Conservation (phyloP, 2,797 vertebrate species). For the Graptemys geographica region DNA sequence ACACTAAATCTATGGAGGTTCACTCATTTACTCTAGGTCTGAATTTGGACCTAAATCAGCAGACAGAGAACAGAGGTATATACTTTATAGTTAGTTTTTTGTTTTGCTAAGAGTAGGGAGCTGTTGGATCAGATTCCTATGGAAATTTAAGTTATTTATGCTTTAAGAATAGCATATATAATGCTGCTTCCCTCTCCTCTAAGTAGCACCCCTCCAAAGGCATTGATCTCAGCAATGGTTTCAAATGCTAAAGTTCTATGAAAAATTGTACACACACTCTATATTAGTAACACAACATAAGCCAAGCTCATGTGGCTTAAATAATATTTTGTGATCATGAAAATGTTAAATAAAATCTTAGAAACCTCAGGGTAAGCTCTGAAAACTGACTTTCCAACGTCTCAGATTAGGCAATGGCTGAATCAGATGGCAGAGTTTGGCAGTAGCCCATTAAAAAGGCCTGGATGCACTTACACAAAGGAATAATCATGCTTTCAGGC, state of each 20-base stretch:
- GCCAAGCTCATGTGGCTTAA: accelerated
- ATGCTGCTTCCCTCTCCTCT: background rate
- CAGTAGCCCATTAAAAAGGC: constrained; percentile 41
- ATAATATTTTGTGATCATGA: background rate
- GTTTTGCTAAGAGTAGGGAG: background rate
- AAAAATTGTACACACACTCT: background rate
- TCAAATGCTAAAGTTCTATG: accelerated
- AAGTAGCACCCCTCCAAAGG: background rate
- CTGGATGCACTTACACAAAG: constrained; percentile 79
- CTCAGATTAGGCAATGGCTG: background rate
- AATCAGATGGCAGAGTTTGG: constrained; percentile 16
- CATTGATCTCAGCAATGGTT: background rate
- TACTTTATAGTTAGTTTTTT: background rate
- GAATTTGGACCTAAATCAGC: background rate
- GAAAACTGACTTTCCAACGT: constrained; percentile 4
- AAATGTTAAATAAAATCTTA: constrained; percentile 32
- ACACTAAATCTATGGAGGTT: background rate
- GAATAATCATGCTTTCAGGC: constrained; percentile 63
- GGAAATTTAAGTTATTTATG: background rate
- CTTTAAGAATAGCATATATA: background rate
- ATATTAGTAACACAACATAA: background rate
- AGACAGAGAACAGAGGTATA: background rate
- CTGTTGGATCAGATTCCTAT: background rate
- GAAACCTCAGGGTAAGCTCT: constrained; percentile 21
- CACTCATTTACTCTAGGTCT: background rate